Base-by-base conservation (phyloP, 2,888 invertebrate genomes). In the Uropetala carovei region DNA sequence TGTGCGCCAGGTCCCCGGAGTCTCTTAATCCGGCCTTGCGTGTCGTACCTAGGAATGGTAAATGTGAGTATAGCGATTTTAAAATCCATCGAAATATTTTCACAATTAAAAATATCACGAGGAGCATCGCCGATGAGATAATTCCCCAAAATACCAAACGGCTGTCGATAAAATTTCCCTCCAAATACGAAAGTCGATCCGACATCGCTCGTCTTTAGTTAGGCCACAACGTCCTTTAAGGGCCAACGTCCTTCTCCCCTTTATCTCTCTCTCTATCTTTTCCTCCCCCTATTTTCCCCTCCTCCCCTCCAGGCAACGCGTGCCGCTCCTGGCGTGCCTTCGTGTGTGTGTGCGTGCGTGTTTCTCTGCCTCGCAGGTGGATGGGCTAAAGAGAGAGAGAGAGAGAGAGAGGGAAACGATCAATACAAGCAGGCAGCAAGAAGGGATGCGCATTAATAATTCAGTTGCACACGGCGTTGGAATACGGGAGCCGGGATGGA, bases 271-370 rank as follows among this genome's bases (percentile, higher is more conserved):
- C 56, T n/a, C 27, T n/a, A n/a, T 43, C 43, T 82, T 14, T 13
- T 16, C 82, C 82, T 13, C 16, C 43, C 13, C 82, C 27, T 57
- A 56, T 57, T 14, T 60, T 60, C 64, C 64, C 30, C 86, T 86
- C 89, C 14, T 14, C 86, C 18, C 30, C 59, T 89, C 43, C 89
- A 43, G 89, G 89, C 16, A 16, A 68, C 89, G 89, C 68, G 89
- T 89, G 89, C 89, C 89, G 43, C 27, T 89, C 89, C 30, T 64
- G 89, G 43, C 43, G 83, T 83, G 83, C 56, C 89, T 30, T 82
- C 22, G 75, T 75, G 82, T 64, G 89, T 64, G 89, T 89, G 89
- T 64, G 89, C 89, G 89, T 89, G 89, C 89, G 89, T 64, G 64
- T 11, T 18, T 10, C 85, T 85, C 85, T n/a, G 75, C 11, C 2